phyloP scores from a whole-genome alignment of 2,113 vertebrate species.

The Leucopternis melanops region DNA sequence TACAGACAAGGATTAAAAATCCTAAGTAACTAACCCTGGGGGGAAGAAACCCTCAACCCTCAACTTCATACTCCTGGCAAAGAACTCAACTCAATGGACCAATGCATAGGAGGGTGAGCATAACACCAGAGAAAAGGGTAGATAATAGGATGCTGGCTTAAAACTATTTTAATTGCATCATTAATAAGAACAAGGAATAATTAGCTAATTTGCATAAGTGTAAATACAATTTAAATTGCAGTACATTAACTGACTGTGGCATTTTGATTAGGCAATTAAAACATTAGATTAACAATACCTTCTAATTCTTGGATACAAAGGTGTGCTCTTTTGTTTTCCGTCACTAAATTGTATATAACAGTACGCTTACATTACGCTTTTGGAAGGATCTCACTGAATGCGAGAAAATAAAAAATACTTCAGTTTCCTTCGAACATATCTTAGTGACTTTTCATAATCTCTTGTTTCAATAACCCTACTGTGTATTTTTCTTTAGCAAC shows the following conservation, averaged over 20 bases:
- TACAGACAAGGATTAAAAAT: not conserved
- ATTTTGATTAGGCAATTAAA: not conserved
- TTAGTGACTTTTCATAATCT: not conserved
- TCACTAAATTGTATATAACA: not conserved
- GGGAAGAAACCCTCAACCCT: not conserved
- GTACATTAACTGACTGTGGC: not conserved
- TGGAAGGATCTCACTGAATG: not conserved
- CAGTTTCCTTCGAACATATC: not conserved
- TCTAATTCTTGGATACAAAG: not conserved
- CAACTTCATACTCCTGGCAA: not conserved
- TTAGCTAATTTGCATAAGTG: not conserved
- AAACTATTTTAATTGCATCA: not conserved
- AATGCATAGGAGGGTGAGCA: not conserved
- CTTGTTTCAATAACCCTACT: not conserved
- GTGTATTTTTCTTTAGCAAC: not conserved
- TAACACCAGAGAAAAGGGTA: not conserved
- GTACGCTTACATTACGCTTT: not conserved
- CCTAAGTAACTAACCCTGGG: not conserved
- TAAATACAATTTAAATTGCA: not conserved
- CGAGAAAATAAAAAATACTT: not conserved
- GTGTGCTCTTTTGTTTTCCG: not conserved
- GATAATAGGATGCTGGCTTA: not conserved
- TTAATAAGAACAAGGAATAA: not conserved
- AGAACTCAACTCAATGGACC: not conserved
- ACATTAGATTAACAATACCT: not conserved